Conservation (phyloP, 2,113 vertebrate genomes). For the human region DNA sequence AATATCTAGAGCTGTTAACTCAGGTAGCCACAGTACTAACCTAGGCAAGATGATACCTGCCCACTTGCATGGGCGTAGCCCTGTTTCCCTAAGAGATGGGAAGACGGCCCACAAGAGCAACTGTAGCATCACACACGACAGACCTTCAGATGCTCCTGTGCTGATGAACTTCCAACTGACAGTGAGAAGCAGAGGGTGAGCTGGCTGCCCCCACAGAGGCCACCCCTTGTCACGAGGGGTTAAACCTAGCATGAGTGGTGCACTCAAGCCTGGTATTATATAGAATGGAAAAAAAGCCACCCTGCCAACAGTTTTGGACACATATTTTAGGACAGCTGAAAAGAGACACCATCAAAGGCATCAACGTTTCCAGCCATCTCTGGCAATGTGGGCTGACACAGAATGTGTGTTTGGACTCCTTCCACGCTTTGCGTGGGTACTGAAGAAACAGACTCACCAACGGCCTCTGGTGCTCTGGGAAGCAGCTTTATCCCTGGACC, state of each 20-base stretch:
- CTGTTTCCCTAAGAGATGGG: background rate
- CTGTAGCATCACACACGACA: background rate
- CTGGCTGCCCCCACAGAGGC: background rate
- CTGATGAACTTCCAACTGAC: too few species aligned
- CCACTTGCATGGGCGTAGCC: fast-evolving
- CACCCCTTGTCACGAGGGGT: fast-evolving
- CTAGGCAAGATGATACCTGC: background rate
- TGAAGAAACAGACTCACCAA: background rate
- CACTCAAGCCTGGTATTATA: background rate
- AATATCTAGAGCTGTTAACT: background rate
- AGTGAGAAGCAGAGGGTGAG: background rate
- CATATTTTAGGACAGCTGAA: background rate
- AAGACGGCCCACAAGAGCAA: background rate
- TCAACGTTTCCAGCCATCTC: fast-evolving
- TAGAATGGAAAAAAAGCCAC: background rate
- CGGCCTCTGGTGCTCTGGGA: background rate
- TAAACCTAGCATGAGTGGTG: too few species aligned
- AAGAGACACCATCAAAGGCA: background rate
- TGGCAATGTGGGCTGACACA: too few species aligned
- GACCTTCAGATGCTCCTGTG: background rate
- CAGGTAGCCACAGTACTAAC: fast-evolving
- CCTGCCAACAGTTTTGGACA: background rate
- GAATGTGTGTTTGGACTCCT: background rate
- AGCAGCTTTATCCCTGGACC: background rate
- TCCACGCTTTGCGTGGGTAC: background rate